phyloP scores from a whole-genome alignment of 1,140 invertebrate species.

The Hyles vespertilio region DNA sequence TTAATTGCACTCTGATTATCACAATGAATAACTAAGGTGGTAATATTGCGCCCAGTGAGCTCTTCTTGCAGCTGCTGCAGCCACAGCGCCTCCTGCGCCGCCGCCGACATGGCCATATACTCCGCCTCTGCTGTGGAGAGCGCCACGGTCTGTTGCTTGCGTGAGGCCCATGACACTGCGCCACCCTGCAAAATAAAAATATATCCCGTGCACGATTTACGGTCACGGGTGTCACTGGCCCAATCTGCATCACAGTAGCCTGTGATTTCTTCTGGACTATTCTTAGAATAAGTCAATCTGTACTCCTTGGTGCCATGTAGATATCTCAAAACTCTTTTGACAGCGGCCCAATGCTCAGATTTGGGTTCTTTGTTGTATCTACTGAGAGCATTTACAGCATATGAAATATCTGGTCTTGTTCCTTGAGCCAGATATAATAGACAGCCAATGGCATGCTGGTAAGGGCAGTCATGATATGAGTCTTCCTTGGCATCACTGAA shows the following conservation, averaged over 20 bases:
- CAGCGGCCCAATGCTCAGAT: constrained; percentile 25
- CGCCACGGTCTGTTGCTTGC: constrained; percentile 20
- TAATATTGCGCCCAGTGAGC: not conserved
- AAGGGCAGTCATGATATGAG: not conserved
- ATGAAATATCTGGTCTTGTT: constrained; percentile 34
- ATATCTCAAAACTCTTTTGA: constrained; percentile 33
- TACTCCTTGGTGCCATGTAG: constrained; percentile 22
- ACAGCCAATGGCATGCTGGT: constrained; percentile 24
- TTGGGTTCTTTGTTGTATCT: constrained; percentile 26
- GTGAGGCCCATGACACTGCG: constrained; percentile 15
- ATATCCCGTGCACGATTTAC: constrained; percentile 23
- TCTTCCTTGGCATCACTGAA: constrained; percentile 14
- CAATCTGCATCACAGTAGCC: constrained; percentile 31
- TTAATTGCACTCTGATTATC: too few relatives aligned
- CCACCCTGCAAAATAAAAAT: constrained; percentile 24
- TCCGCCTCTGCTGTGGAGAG: constrained; percentile 26
- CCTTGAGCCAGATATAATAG: constrained; percentile 32
- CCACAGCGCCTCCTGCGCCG: constrained; percentile 22
- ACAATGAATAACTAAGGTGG: too few relatives aligned
- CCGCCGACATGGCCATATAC: constrained; percentile 18
- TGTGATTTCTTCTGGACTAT: constrained; percentile 19
- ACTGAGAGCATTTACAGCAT: constrained; percentile 28
- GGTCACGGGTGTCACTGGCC: constrained; percentile 13
- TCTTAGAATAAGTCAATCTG: constrained; percentile 19
- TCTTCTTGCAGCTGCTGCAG: constrained; percentile 13